Conservation (phyloP, 2,888 invertebrate genomes). For the Pterostichus niger region DNA sequence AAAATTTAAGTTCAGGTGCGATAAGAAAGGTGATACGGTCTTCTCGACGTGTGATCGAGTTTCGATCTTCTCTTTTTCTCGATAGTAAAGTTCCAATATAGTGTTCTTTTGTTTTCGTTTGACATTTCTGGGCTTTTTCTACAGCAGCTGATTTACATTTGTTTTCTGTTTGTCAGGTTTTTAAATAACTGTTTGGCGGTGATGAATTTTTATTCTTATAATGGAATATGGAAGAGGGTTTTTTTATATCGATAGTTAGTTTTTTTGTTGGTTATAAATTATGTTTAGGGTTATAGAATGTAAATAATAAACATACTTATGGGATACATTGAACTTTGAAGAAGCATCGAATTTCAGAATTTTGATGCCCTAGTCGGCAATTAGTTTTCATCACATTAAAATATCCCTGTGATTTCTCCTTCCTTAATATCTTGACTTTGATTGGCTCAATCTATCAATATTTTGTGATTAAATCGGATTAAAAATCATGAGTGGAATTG, state of each 20-base stretch:
- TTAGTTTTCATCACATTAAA: too few relatives aligned
- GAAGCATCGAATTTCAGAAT: too few relatives aligned
- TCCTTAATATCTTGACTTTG: too few relatives aligned
- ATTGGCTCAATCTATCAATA: too few relatives aligned
- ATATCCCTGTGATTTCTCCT: too few relatives aligned
- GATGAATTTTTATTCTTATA: slow-evolving; percentile 16
- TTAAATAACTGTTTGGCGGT: slow-evolving; percentile 37
- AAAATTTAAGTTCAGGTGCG: slow-evolving; percentile 49
- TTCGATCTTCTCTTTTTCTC: slow-evolving; percentile 41
- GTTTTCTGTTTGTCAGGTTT: slow-evolving; percentile 53
- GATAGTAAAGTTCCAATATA: slow-evolving; percentile 37
- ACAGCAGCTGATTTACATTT: slow-evolving; percentile 48
- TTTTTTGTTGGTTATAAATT: not conserved
- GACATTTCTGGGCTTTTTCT: slow-evolving; percentile 43
- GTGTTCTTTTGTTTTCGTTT: slow-evolving; percentile 53
- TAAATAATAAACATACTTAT: too few relatives aligned
- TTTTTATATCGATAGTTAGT: not conserved
- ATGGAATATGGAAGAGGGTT: slow-evolving; percentile 24
- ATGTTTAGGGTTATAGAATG: not conserved
- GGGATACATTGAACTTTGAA: too few relatives aligned
- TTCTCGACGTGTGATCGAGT: slow-evolving; percentile 37
- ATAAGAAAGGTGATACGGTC: slow-evolving; percentile 47
- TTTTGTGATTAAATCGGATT: too few relatives aligned
- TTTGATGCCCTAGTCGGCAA: too few relatives aligned
- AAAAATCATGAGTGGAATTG: too few relatives aligned